Evolutionary conservation across 2,888 invertebrate species (phyloP), one percentile per base, ranked within the genome.

Genomic region (Parnassius apollo): DNA sequence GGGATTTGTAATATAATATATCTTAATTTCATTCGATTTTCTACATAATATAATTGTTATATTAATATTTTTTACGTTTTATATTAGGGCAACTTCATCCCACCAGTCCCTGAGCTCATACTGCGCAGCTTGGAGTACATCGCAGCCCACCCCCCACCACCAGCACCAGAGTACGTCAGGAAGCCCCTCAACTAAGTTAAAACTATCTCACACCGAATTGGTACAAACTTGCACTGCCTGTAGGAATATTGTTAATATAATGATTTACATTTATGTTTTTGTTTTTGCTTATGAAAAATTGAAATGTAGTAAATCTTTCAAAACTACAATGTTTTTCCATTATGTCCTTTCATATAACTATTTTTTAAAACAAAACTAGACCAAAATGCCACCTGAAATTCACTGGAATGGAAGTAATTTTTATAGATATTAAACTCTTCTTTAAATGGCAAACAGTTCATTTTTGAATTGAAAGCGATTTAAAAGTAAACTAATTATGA

Each of bases 41-140:
- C 0, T 35, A 3, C 3, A 35, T 35, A 7, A 35, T 35, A 35
- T 35, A 35, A 35, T 35, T 35, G 7, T 35, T 35, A 35, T 35
- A 35, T 35, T 35, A 57, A 13, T 61, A 50, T 48, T 59, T 51
- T 50, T 61, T 44, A 35, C 65, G 62, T 0, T 51, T 56, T 49
- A 61, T 51, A 42, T 53, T 81, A 88, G 88, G 82, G 87, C 18
- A 71, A 57, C 70, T 76, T 75, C 59, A 61, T 88, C 59, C 88
- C 86, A 10, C 65, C 71, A 2, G 68, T 76, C 9, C 88, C 88
- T 1, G 85, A 80, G 13, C 49, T 58, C 9, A 86, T 88, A 73
- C 67, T 35, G 57, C 84, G 84, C 69, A 60, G 75, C 44, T 70
- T 86, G 52, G 71, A 66, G 0, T 88, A 80, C 80, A 84, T 81